A percentile compares a stretch with the other conserved stretches of the same genome.
Conservation (phyloP, 1,140 invertebrate species). For the Drosophila mauritiana region DNA sequence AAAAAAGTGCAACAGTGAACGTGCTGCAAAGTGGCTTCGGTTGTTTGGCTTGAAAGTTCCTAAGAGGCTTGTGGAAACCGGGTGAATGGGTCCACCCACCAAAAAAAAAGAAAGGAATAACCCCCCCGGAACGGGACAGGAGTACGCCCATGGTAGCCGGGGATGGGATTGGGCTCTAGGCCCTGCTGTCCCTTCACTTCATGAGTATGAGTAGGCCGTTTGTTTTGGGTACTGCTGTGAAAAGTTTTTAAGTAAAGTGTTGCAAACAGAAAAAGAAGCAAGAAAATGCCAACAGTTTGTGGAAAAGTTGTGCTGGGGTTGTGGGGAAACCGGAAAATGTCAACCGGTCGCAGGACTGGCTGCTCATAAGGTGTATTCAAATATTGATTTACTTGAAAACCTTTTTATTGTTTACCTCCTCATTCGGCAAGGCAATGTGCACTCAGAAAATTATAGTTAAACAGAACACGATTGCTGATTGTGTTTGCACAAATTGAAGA, state of each 20-base stretch:
- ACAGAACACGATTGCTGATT: neutral
- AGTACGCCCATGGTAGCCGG: neutral
- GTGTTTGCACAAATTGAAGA: neutral
- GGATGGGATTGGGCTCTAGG: slow-evolving; percentile 1
- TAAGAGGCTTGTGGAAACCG: slow-evolving; percentile 54
- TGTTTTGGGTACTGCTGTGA: slow-evolving; percentile 41
- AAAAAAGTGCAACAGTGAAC: slow-evolving; percentile 74
- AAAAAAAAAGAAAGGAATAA: no score
- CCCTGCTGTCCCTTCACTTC: neutral
- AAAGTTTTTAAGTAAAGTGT: slow-evolving; percentile 61
- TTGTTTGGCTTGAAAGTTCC: slow-evolving; percentile 67
- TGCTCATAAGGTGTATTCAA: slow-evolving; percentile 34
- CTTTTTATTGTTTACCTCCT: slow-evolving; percentile 7
- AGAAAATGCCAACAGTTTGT: slow-evolving; percentile 45
- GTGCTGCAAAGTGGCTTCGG: slow-evolving; percentile 69
- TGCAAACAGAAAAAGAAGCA: slow-evolving; percentile 31
- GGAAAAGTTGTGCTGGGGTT: slow-evolving; percentile 33
- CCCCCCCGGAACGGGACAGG: slow-evolving; percentile 3
- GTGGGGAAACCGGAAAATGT: slow-evolving; percentile 36
- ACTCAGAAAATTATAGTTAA: neutral
- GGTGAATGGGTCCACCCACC: slow-evolving; percentile 13
- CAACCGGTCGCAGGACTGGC: slow-evolving; percentile 24
- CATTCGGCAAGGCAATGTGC: neutral
- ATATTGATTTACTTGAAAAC: slow-evolving; percentile 29
- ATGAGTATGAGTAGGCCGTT: slow-evolving; percentile 33